A percentile compares a stretch with the other conserved stretches of the same genome.
Evolutionary conservation across 2,888 invertebrate species (phyloP).

Genomic region (Cryptocheilus praepositus): DNA sequence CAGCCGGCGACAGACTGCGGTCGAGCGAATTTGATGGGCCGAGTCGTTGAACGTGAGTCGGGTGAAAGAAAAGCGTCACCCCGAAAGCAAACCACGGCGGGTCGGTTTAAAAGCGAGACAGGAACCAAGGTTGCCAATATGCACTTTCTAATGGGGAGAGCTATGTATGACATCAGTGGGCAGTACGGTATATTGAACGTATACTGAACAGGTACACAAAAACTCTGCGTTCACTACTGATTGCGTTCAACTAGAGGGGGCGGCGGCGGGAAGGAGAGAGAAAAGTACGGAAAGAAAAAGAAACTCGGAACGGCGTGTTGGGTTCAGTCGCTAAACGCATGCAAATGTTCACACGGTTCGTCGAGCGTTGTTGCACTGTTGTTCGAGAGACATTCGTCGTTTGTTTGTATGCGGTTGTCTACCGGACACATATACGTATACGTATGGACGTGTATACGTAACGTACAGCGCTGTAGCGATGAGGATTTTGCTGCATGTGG

Average conservation of each 20-base stretch:
- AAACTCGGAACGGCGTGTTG: no score
- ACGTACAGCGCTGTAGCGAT: neutral
- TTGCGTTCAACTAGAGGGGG: no score
- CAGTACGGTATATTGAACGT: conserved; percentile 27
- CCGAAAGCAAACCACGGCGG: conserved; percentile 65
- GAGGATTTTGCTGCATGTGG: no score
- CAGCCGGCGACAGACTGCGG: neutral
- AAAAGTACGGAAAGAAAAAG: no score
- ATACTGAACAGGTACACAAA: conserved; percentile 20
- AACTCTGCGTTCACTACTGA: conserved; percentile 10
- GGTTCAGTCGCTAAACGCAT: no score
- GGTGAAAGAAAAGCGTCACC: conserved; percentile 36
- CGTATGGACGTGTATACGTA: neutral
- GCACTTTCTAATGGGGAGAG: conserved; percentile 49
- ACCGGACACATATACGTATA: neutral
- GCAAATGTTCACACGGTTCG: no score
- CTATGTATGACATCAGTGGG: conserved; percentile 23
- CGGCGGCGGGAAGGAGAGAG: no score
- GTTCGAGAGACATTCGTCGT: no score
- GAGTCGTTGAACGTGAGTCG: conserved; percentile 5
- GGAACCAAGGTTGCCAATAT: conserved; percentile 73
- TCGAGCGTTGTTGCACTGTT: no score
- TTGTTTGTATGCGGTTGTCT: no score
- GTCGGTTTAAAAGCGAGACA: conserved; percentile 70
- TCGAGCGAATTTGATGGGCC: neutral